These are phyloP conservation scores for Setophaga petechia DNA, from an alignment of 2,113 vertebrate species.

Conservation along the genomic window DNA sequence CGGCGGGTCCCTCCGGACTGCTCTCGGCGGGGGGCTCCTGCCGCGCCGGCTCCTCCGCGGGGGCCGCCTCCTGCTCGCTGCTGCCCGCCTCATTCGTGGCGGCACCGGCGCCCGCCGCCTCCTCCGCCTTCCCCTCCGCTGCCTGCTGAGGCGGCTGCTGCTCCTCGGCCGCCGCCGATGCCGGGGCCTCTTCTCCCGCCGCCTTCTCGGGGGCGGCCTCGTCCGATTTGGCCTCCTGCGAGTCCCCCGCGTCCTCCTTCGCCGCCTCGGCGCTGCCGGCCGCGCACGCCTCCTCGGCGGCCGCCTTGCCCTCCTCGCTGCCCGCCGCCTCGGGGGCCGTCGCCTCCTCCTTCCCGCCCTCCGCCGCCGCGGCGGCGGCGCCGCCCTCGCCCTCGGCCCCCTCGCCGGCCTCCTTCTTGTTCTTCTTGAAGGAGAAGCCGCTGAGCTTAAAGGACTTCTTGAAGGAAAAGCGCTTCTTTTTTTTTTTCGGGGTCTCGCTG, in stretches of 20 bases:
- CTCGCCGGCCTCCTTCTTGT: conserved; percentile 89
- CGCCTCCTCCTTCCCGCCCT: conserved; percentile 73
- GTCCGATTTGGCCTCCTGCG: conserved; percentile 71
- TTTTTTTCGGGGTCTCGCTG: conserved; percentile 94
- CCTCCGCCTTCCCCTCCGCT: conserved; percentile 50
- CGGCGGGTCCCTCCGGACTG: conserved; percentile 80
- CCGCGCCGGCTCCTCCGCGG: conserved; percentile 78
- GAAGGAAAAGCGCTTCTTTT: conserved; percentile 97
- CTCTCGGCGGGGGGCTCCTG: conserved; percentile 80
- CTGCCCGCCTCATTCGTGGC: conserved; percentile 60
- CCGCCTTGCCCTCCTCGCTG: conserved; percentile 52
- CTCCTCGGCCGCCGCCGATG: conserved; percentile 23
- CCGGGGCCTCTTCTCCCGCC: conserved; percentile 72
- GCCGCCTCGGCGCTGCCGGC: conserved; percentile 63
- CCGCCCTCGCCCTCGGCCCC: conserved; percentile 79
- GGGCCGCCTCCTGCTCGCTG: conserved; percentile 73
- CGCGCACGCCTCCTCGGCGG: conserved; percentile 60
- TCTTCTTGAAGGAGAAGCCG: conserved; percentile 96
- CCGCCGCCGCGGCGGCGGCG: conserved; percentile 53
- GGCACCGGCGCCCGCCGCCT: conserved; percentile 7
- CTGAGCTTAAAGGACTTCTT: conserved; percentile 97
- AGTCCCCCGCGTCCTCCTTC: conserved; percentile 71
- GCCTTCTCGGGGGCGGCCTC: conserved; percentile 72
- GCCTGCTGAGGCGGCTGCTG: conserved; percentile 38
- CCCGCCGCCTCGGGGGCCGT: conserved; percentile 58